Evolutionary conservation across 2,113 vertebrate species (phyloP).

Genomic region (Microtus richardsoni): DNA sequence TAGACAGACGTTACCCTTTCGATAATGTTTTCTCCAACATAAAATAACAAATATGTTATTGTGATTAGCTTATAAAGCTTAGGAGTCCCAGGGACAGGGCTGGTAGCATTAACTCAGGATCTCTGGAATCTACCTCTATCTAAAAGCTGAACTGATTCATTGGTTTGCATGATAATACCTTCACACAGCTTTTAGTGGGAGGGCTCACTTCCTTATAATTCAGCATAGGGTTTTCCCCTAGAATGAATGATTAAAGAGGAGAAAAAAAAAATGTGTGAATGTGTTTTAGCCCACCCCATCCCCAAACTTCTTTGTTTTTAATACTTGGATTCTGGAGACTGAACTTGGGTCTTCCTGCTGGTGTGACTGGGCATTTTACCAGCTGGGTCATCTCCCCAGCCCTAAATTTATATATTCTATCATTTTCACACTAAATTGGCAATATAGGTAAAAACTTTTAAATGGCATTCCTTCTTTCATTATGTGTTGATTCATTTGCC

Average conservation of each 20-base stretch:
- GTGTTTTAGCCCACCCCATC: background rate
- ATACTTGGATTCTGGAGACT: background rate
- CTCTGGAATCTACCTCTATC: background rate
- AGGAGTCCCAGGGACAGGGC: background rate
- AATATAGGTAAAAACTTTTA: conserved; percentile 13
- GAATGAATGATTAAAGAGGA: background rate
- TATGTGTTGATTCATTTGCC: background rate
- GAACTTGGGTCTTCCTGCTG: background rate
- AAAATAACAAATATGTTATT: background rate
- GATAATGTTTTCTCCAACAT: background rate
- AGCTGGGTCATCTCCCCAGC: background rate
- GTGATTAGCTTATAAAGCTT: background rate
- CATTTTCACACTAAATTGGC: background rate
- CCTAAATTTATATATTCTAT: background rate
- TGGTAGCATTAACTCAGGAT: background rate
- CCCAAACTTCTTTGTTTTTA: background rate
- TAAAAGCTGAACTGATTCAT: background rate
- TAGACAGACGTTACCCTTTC: background rate
- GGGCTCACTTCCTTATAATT: background rate
- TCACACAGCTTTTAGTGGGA: background rate
- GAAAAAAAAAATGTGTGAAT: background rate
- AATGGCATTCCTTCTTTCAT: background rate
- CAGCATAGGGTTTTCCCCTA: background rate
- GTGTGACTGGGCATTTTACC: background rate
- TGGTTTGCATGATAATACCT: background rate